phyloP scores from a whole-genome alignment of 2,888 invertebrate species.

The Drosophila histrio region DNA sequence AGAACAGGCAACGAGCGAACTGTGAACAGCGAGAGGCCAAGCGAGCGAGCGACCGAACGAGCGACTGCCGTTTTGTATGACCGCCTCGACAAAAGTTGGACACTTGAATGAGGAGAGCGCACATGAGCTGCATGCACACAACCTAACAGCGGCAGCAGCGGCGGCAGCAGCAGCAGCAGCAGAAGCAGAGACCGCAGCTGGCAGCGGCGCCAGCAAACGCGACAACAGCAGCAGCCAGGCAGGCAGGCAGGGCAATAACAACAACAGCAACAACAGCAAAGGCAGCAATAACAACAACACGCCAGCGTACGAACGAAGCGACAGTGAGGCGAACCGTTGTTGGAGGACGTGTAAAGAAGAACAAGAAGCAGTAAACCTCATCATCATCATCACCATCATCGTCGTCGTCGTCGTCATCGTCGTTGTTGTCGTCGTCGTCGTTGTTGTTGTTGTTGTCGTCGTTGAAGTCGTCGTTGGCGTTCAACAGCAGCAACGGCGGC shows the following conservation, averaged over 20 bases:
- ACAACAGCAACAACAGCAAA: not conserved
- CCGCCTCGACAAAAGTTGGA: constrained; percentile 83
- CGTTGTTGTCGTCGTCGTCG: constrained; percentile 3
- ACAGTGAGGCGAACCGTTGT: constrained; percentile 57
- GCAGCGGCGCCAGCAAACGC: constrained; percentile 57
- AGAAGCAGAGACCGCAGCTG: constrained; percentile 54
- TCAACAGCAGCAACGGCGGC: constrained; percentile 53
- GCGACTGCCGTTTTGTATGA: constrained; percentile 73
- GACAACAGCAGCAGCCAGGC: constrained; percentile 53
- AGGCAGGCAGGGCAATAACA: constrained; percentile 49
- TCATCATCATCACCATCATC: constrained; percentile 44
- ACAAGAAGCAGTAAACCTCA: constrained; percentile 69
- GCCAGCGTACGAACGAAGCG: constrained; percentile 64
- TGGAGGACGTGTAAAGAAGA: constrained; percentile 79
- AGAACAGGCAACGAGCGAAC: constrained; percentile 45
- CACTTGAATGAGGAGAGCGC: constrained; percentile 83
- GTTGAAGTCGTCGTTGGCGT: constrained; percentile 47
- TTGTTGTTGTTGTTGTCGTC: constrained; percentile 22
- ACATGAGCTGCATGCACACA: constrained; percentile 80
- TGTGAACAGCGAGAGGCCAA: constrained; percentile 34
- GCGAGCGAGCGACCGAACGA: constrained; percentile 47
- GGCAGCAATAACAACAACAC: constrained; percentile 41
- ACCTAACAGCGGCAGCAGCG: constrained; percentile 58
- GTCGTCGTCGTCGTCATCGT: constrained; percentile 6
- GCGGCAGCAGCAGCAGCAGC: constrained; percentile 48